Conservation (phyloP, 1,140 invertebrate species). For the Gryllus bimaculatus region DNA sequence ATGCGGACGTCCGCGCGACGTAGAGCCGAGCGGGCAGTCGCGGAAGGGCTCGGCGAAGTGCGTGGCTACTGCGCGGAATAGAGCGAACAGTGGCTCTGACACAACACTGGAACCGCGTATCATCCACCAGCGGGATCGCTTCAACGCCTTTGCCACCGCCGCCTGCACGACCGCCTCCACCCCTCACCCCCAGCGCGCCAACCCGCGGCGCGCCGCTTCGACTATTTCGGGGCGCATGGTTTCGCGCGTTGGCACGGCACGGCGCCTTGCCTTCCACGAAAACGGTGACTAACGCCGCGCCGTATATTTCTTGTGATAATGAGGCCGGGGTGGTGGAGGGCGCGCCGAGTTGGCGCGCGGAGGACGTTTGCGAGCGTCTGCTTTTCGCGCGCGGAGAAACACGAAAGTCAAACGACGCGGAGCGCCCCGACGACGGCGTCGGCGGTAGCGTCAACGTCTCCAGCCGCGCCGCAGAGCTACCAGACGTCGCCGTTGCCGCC, state of each 20-base stretch:
- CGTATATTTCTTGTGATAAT: neutral
- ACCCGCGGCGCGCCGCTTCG: neutral
- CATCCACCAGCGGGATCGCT: too few relatives aligned
- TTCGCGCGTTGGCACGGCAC: neutral
- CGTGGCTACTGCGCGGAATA: too few relatives aligned
- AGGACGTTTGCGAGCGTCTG: too few relatives aligned
- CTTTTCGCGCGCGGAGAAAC: too few relatives aligned
- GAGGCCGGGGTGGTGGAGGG: neutral
- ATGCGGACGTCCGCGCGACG: neutral
- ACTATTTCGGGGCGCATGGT: neutral
- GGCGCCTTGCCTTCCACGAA: neutral
- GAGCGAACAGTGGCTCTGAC: too few relatives aligned
- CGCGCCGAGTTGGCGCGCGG: too few relatives aligned
- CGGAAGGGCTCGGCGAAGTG: neutral
- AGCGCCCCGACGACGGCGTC: too few relatives aligned
- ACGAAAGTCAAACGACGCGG: too few relatives aligned
- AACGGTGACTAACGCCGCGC: neutral
- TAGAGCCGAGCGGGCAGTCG: neutral
- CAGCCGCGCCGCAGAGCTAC: neutral
- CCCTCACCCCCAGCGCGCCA: neutral
- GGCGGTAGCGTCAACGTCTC: neutral
- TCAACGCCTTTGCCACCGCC: too few relatives aligned
- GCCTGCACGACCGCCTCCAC: neutral
- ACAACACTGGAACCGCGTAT: too few relatives aligned
- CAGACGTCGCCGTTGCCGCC: neutral